Evolutionary conservation across 2,888 invertebrate species (phyloP).

Genomic region (Crepidodera aurea): DNA sequence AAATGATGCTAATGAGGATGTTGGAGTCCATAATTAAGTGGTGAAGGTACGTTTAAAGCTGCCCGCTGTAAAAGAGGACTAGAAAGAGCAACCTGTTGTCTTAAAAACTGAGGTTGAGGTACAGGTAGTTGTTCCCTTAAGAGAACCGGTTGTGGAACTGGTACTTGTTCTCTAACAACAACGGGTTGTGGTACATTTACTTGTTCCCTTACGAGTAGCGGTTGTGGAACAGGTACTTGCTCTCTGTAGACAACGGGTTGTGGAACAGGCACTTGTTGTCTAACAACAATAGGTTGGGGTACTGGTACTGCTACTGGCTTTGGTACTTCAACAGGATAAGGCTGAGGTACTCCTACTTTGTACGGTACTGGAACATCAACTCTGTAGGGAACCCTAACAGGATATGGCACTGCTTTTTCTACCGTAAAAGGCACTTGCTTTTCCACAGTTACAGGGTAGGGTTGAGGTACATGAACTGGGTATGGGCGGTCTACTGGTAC

Average conservation of each 20-base stretch:
- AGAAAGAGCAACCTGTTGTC: too few relatives aligned
- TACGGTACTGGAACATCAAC: constrained; percentile 55
- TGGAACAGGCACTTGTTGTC: constrained; percentile 43
- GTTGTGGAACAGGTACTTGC: constrained; percentile 2
- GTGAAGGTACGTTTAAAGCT: too few relatives aligned
- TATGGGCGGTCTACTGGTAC: constrained; percentile 64
- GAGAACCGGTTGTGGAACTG: background rate
- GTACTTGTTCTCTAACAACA: constrained; percentile 7
- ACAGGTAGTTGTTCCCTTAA: background rate
- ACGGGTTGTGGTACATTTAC: background rate
- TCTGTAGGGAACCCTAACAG: constrained; percentile 60
- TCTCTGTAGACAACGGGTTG: background rate
- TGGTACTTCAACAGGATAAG: constrained; percentile 60
- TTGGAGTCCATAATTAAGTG: too few relatives aligned
- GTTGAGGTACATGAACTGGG: constrained; percentile 62
- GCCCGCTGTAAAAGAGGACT: too few relatives aligned
- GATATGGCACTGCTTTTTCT: constrained; percentile 64
- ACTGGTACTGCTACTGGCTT: constrained; percentile 64
- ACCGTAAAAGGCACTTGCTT: constrained; percentile 65
- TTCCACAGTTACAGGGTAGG: constrained; percentile 63
- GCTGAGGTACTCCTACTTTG: constrained; percentile 55
- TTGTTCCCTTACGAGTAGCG: constrained; percentile 1
- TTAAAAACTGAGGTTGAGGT: too few relatives aligned
- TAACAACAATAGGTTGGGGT: constrained; percentile 60
- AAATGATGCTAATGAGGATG: too few relatives aligned